phyloP scores from a whole-genome alignment of 2,113 vertebrate genomes.

The Pavo muticus region DNA sequence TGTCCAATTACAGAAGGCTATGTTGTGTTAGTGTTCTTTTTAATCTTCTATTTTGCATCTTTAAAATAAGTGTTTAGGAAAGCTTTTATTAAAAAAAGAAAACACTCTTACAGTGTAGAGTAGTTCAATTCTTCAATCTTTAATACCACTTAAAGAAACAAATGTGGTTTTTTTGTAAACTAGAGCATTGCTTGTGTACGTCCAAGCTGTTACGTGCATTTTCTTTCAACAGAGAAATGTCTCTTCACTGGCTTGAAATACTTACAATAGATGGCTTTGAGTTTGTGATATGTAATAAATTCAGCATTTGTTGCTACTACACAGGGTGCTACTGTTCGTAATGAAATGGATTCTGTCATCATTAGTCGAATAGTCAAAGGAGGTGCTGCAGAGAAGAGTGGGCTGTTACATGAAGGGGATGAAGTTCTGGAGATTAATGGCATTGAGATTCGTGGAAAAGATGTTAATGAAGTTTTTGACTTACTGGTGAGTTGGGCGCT shows the following conservation, averaged over 20 bases:
- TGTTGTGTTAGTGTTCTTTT: not conserved
- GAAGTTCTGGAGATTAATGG: conserved; percentile 96
- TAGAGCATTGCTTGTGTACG: not conserved
- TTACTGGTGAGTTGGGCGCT: conserved; percentile 85
- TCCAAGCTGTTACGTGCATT: not conserved
- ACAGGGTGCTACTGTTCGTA: conserved; percentile 95
- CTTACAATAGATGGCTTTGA: conserved; percentile 27
- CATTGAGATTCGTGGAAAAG: conserved; percentile 92
- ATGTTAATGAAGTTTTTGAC: conserved; percentile 96
- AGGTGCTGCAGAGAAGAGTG: conserved; percentile 92
- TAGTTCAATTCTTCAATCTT: not conserved
- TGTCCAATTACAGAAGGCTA: not conserved
- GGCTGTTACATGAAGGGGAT: conserved; percentile 92
- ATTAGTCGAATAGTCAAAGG: conserved; percentile 96
- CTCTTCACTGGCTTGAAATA: not conserved
- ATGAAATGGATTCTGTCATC: conserved; percentile 94
- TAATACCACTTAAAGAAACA: not conserved
- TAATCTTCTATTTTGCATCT: not conserved
- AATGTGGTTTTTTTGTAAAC: not conserved
- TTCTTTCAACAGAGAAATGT: not conserved
- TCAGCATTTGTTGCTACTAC: conserved; percentile 5
- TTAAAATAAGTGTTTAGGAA: not conserved
- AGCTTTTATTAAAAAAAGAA: not conserved
- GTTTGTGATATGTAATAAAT: conserved; percentile 1
- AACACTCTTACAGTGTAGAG: accelerated